Conservation (phyloP, 2,797 vertebrate species). For the Labroides dimidiatus region DNA sequence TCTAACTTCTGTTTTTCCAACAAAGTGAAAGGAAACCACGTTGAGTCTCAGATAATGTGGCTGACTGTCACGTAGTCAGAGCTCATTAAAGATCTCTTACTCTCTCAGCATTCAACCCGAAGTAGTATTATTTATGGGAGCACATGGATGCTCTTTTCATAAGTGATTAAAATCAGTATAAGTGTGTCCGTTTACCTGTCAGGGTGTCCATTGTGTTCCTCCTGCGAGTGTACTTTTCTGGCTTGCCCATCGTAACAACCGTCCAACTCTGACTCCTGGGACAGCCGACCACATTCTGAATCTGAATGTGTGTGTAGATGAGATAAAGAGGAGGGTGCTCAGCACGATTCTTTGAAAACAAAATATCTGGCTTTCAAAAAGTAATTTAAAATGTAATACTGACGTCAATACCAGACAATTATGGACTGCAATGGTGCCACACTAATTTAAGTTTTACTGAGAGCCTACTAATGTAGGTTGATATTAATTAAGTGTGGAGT, state of each 20-base stretch:
- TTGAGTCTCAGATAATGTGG: no score
- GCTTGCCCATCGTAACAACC: slow-evolving; percentile 49
- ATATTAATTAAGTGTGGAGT: not conserved
- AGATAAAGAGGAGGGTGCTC: not conserved
- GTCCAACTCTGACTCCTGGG: slow-evolving; percentile 71
- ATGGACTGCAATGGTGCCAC: no score
- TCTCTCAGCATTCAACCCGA: not conserved
- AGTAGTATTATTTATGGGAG: not conserved
- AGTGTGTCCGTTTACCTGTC: slow-evolving; percentile 77
- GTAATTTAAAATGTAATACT: no score
- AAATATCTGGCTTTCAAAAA: not conserved
- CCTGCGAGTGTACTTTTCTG: slow-evolving; percentile 58
- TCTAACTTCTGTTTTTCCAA: no score
- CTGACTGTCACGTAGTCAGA: no score
- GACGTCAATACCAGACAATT: no score
- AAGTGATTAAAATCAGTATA: not conserved
- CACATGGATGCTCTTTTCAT: not conserved
- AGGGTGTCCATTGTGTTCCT: slow-evolving; percentile 71
- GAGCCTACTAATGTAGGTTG: no score
- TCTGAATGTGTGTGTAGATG: slow-evolving; percentile 52
- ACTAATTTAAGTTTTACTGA: no score
- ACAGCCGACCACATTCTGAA: slow-evolving; percentile 71
- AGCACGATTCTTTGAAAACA: not conserved
- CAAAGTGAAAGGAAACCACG: no score
- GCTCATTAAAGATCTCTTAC: not conserved